Base-by-base conservation (phyloP, 2,888 invertebrate species). In the Macaria liturata region DNA sequence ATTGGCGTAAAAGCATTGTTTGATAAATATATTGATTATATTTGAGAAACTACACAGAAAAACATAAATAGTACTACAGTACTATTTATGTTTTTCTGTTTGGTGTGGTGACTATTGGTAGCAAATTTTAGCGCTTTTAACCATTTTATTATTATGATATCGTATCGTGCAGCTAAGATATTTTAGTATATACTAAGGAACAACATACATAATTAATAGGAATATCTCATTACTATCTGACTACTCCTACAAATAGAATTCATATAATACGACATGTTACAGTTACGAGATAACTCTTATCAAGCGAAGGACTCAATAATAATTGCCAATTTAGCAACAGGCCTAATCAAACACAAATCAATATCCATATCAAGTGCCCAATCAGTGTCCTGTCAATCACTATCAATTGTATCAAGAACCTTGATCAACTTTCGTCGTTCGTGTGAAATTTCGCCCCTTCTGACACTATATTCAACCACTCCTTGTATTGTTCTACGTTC, bases 361-460 rank as follows among this genome's bases (percentile, higher is more conserved):
- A 59, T 61, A 55, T 49, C 46, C 40, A 55, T 55, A 58, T 54
- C 54, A 49, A 56, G 45, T 39, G 42, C 20, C n/a, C 8, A 51
- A 61, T 47, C n/a, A 54, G 48, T 46, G 40, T 46, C 54, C 46
- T 50, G 64, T 63, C 57, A 63, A 62, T 66, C 60, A 61, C 58
- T 54, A 53, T 9, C 37, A 49, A 54, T 30, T 32, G 32, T 42
- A 49, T 59, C 46, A 54, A 46, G 8, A 34, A 32, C 44, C 39
- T 54, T 48, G 55, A 57, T 61, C 50, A 52, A 45, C 42, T 49
- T 54, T 57, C 65, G 71, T 75, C 42, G 46, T 54, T 57, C 65
- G 71, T 75, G 73, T 75, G 75, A 75, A 72, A 57, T 50, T 68
- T 65, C 65, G 61, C 65, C 66, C 61, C 45, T n/a, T 42, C 60